phyloP scores from a whole-genome alignment of 2,797 vertebrate species.

The Scleropages formosus region DNA sequence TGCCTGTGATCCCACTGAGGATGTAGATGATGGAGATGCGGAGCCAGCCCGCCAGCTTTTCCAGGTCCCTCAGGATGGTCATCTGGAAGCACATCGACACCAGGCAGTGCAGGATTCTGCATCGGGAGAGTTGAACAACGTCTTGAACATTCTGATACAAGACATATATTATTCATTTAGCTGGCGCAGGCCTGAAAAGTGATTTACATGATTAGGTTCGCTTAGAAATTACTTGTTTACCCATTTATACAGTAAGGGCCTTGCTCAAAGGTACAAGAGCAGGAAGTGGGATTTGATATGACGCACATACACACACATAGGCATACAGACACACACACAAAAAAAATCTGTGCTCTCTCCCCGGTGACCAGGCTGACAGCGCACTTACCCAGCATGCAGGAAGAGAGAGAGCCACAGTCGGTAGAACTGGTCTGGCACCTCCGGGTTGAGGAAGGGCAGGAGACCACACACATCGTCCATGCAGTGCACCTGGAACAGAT shows the following conservation, averaged over 20 bases:
- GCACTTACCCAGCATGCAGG: conserved; percentile 88
- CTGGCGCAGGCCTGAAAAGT: too few relatives aligned
- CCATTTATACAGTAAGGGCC: too few relatives aligned
- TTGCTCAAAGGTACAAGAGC: too few relatives aligned
- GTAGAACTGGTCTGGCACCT: conserved; percentile 96
- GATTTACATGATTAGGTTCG: too few relatives aligned
- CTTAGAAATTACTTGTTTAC: too few relatives aligned
- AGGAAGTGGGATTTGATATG: too few relatives aligned
- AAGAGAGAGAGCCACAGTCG: conserved; percentile 96
- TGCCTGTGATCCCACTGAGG: conserved; percentile 91
- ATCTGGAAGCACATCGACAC: conserved; percentile 96
- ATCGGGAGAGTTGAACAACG: conserved; percentile 32
- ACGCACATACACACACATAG: too few relatives aligned
- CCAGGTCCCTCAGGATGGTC: conserved; percentile 91
- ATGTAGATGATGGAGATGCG: conserved; percentile 97
- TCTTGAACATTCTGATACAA: not conserved
- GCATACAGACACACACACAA: too few relatives aligned
- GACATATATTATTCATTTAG: too few relatives aligned
- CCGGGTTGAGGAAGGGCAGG: conserved; percentile 92
- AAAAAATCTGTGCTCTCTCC: too few relatives aligned
- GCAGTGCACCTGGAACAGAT: conserved; percentile 83
- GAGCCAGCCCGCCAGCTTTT: conserved; percentile 96
- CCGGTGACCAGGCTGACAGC: too few relatives aligned
- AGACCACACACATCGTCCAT: conserved; percentile 97
- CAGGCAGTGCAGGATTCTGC: conserved; percentile 93